Percentiles rank a stretch among this genome's conserved stretches.
Evolutionary conservation across 2,113 vertebrate species (phyloP).

Genomic region (Buteo buteo): DNA sequence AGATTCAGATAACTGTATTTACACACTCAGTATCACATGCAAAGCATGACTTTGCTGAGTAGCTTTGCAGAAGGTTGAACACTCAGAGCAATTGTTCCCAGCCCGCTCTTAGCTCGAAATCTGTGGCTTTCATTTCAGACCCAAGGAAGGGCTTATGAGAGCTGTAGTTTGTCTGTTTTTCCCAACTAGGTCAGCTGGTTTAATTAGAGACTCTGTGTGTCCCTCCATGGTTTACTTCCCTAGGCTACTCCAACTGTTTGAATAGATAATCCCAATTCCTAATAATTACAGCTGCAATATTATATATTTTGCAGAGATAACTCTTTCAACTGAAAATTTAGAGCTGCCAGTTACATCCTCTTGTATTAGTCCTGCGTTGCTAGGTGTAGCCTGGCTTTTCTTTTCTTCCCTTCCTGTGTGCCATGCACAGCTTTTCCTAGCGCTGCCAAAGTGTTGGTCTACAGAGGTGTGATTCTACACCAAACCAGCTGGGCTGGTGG

Average conservation of each 20-base stretch:
- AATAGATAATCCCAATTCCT: constrained; percentile 47
- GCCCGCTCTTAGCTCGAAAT: not conserved
- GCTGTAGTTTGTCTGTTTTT: not conserved
- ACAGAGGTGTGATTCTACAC: not conserved
- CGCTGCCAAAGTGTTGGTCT: not conserved
- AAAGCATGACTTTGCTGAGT: not conserved
- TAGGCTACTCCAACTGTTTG: constrained; percentile 15
- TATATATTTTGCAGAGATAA: constrained; percentile 7
- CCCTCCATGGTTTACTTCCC: not conserved
- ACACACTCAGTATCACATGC: not conserved
- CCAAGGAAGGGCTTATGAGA: not conserved
- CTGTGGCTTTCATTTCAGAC: not conserved
- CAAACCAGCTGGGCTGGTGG: not conserved
- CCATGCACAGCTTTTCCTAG: not conserved
- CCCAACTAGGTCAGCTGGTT: constrained; percentile 25
- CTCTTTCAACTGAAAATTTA: constrained; percentile 8
- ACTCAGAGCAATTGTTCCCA: not conserved
- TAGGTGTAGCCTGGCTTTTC: not conserved
- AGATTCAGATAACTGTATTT: not conserved
- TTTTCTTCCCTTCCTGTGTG: not conserved
- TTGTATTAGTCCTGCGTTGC: not conserved
- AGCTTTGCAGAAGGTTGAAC: not conserved
- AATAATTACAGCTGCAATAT: constrained; percentile 17
- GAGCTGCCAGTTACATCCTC: not conserved
- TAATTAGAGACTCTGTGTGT: not conserved